Percentiles rank a stretch among this genome's conserved stretches.
Conservation (phyloP, 2,113 vertebrate species). For the Caranx melampygus region DNA sequence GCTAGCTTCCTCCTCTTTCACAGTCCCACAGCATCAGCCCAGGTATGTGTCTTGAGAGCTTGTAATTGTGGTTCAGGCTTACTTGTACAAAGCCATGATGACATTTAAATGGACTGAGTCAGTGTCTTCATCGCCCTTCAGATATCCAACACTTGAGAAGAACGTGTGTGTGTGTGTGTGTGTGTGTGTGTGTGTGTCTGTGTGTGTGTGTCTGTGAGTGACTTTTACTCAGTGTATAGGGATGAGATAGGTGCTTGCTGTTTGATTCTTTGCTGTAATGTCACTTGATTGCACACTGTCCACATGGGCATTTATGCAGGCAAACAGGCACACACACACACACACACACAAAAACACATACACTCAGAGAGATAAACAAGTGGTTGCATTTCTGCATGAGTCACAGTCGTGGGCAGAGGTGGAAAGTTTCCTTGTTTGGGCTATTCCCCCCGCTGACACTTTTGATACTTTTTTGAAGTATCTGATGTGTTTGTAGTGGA, state of each 20-base stretch:
- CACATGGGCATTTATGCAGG: conserved; percentile 39
- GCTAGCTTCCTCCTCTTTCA: conserved; percentile 34
- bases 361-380: conserved; percentile 71
- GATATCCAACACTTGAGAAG: conserved; percentile 51
- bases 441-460: conserved; percentile 64
- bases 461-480: conserved; percentile 57
- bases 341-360: conserved; percentile 14
- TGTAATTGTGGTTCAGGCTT: conserved; percentile 40
- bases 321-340: conserved; percentile 7
- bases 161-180: conserved; percentile 32
- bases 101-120: conserved; percentile 67
- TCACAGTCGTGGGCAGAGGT: conserved; percentile 74
- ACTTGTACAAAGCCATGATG: conserved; percentile 44
- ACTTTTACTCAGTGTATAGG: conserved; percentile 23
- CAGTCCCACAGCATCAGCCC: conserved; percentile 34
- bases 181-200: conserved; percentile 39
- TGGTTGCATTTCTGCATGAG: conserved; percentile 74
- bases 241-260: conserved; percentile 30
- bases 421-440: conserved; percentile 79
- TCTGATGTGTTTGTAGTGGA: conserved; percentile 40
- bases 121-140: conserved; percentile 56
- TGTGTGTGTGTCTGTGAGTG: conserved; percentile 27
- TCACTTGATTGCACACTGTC: conserved; percentile 59
- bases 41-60: conserved; percentile 47
- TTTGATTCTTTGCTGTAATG: conserved; percentile 41